Base-by-base conservation (phyloP, 2,113 vertebrate genomes). In the Euleptes europaea region DNA sequence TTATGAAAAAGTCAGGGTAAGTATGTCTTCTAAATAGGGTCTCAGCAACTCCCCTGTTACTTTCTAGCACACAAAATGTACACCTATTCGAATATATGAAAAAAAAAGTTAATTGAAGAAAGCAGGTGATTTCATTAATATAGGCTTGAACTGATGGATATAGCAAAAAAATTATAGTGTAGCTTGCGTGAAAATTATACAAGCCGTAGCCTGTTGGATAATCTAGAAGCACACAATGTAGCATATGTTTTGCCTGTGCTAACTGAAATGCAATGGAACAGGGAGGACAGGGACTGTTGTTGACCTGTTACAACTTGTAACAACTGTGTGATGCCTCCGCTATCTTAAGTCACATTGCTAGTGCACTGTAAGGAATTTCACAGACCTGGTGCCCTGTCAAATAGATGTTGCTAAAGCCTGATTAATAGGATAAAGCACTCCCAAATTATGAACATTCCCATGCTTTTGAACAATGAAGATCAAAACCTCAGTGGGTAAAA, bases 301-400 rank as follows among this genome's bases (percentile, higher is more conserved):
- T 93, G 94, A 92, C 95, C 44, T 96, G 96, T 94, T 92, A 80
- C 73, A 83, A 93, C 97, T 94, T 97, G 96, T 42, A 42, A 14
- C 19, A 19, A 10, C 65, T 9, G 14, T n/a, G 13, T 40, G 69
- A 87, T 38, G 42, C 80, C 71, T 44, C 84, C 84, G 0, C 38
- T 78, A 42, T 42, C 74, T 77, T 86, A 65, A 85, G 70, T 2
- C 83, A 33, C 42, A 73, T 90, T 88, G 86, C 82, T 11, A 69
- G 26, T 70, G 13, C 44, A 17, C 1, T 35, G 66, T 82, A 83
- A 83, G 85, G 85, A 38, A 0, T 90, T 81, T 65, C 63, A 0
- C n/a, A 85, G 77, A 33, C 71, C 67, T 73, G 66, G 51, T 82
- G 17, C 17, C 82, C 65, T 40, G 40, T 10, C 69, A 79, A 38